These are phyloP conservation scores for Aulostomus chinensis DNA, from an alignment of 2,797 vertebrate species.

Conservation along the genomic window DNA sequence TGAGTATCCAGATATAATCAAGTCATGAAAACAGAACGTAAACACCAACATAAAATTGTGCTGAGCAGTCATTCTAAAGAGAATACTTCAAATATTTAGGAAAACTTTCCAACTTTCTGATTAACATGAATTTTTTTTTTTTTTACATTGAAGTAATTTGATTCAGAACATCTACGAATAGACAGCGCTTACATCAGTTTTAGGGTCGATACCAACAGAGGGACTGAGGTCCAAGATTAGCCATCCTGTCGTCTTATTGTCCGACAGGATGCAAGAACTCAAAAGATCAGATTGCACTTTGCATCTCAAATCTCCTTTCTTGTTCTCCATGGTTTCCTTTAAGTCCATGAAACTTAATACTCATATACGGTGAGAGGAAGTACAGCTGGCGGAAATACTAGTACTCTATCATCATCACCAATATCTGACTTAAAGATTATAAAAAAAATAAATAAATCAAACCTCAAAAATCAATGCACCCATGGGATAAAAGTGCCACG, in stretches of 20 bases:
- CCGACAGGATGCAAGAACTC: constrained; percentile 7
- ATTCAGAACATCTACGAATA: too few relatives aligned
- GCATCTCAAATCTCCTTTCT: constrained; percentile 45
- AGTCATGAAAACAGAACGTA: too few relatives aligned
- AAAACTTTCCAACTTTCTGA: too few relatives aligned
- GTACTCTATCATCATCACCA: background rate
- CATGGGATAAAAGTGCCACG: background rate
- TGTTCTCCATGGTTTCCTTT: constrained; percentile 44
- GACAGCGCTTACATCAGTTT: constrained; percentile 9
- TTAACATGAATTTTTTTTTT: too few relatives aligned
- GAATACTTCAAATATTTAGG: too few relatives aligned
- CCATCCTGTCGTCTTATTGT: background rate
- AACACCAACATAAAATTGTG: too few relatives aligned
- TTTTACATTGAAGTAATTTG: too few relatives aligned
- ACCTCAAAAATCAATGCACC: background rate
- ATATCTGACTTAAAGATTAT: background rate
- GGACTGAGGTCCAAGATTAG: constrained; percentile 28
- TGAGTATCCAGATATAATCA: too few relatives aligned
- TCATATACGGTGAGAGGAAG: constrained; percentile 33
- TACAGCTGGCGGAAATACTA: constrained; percentile 38
- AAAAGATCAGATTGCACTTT: constrained; percentile 34
- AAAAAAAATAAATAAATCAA: background rate
- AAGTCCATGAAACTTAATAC: constrained; percentile 47
- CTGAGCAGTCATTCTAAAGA: too few relatives aligned
- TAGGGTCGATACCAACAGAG: constrained; percentile 1